Percentiles rank a stretch among this genome's conserved stretches.
Conservation (phyloP, 2,888 invertebrate species). For the Parelbella ahira region DNA sequence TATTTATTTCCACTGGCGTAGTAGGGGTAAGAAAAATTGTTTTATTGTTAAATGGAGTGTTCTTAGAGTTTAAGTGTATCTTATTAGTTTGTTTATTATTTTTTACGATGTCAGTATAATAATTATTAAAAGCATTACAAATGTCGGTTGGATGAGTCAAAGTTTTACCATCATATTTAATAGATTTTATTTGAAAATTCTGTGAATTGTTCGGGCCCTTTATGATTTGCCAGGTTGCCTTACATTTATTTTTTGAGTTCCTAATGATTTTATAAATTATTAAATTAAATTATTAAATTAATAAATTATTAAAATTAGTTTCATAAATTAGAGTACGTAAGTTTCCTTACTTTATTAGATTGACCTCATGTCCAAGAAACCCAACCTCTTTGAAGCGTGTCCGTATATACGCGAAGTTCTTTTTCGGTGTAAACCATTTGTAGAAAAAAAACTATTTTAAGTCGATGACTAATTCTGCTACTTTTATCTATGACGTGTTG, state of each 20-base stretch:
- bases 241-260: slow-evolving; percentile 16
- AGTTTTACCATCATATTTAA: neutral
- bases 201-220: neutral
- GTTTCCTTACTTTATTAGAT: too few species aligned
- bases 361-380: too few species aligned
- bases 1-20: slow-evolving; percentile 10
- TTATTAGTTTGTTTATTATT: slow-evolving; percentile 1
- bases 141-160: slow-evolving; percentile 3
- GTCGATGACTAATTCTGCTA: too few species aligned
- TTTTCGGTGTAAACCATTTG: too few species aligned
- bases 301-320: too few species aligned
- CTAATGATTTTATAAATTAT: slow-evolving; percentile 7
- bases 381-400: too few species aligned
- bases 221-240: slow-evolving; percentile 14
- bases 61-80: neutral
- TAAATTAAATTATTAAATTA: too few species aligned
- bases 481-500: too few species aligned
- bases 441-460: too few species aligned
- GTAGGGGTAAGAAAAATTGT: slow-evolving; percentile 13
- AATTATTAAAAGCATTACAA: slow-evolving; percentile 9
- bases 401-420: too few species aligned
- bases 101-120: slow-evolving; percentile 1
- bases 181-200: neutral
- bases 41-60: slow-evolving; percentile 2
- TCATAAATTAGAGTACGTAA: too few species aligned